Base-by-base conservation (phyloP, 2,113 vertebrate species). In the Phrynosoma platyrhinos region DNA sequence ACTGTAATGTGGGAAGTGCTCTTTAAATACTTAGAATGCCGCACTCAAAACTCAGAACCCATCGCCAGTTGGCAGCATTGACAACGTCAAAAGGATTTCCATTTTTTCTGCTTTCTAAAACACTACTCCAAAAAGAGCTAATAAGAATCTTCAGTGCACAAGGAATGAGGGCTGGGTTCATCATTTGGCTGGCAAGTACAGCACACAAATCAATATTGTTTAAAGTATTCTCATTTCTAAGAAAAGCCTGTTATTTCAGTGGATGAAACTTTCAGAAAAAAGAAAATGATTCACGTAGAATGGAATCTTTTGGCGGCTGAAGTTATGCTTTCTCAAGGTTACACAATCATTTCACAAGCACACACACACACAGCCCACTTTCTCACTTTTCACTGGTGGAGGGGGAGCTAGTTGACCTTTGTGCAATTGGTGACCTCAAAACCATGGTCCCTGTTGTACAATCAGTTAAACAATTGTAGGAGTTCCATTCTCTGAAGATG, bases 201-300 rank as follows among this genome's bases (percentile, higher is more conserved):
- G 42, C 53, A 79, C 84, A 87, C 79, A 78, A 91, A 87, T 84
- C 40, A 69, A 85, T 86, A 40, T 68, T 91, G 58, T 23, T 85
- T 81, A 6, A 93, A 83, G 84, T 78, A 86, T 20, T 84, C 68
- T 79, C 82, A 32, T 16, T 1, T 69, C 62, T 78, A 82, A 83
- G 71, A 25, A 75, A 87, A 75, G 25, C 74, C 78, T 52, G 84
- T 76, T 52, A 89, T 77, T 1, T 85, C 47, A 8, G 68, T 75
- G 10, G 23, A 85, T 80, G 53, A 7, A 81, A 64, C 12, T 77
- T 81, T 32, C 25, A 58, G 71, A 16, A 47, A 21, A 21, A 76
- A 84, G 40, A 27, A 74, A 75, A 58, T n/a, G 81, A 90, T 87
- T 71, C 30, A 82, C 0, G 1, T 9, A 62, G 58, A 62, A 62